Evolutionary conservation across 2,888 invertebrate species (phyloP), one percentile per base, ranked within the genome.

Genomic region (Euzetes globulus): DNA sequence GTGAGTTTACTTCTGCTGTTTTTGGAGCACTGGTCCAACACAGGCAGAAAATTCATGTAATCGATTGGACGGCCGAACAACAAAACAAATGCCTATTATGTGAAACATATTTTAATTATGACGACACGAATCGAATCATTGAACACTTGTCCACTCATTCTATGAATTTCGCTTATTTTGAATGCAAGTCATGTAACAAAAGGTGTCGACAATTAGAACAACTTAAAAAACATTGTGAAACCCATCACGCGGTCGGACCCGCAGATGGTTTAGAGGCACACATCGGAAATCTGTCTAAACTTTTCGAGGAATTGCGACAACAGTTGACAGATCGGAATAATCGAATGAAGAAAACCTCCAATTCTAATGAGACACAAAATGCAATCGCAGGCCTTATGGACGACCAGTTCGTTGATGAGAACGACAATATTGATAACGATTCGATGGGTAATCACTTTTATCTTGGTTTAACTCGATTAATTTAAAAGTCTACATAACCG

Each of bases 381-480:
- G 68, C 68, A 7, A 22, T 68, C 9, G 1, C 3, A 41, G 68
- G 68, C 11, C 68, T 68, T 41, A 37, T 68, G 41, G 68, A 68
- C 1, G 68, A 68, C 2, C 41, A 29, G 11, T 37, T 41, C n/a
- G n/a, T n/a, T n/a, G 41, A 22, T 3, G 19, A 33, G 1, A 11
- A 41, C 41, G 33, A 33, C 33, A 33, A 33, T 7, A 33, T n/a
- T n/a, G n/a, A n/a, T n/a, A n/a, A n/a, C n/a, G n/a, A n/a, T n/a
- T n/a, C n/a, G n/a, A n/a, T n/a, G n/a, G n/a, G n/a, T n/a, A n/a
- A n/a, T n/a, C n/a, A n/a, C n/a, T n/a, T n/a, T n/a, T n/a, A n/a
- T n/a, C n/a, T n/a, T n/a, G n/a, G n/a, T n/a, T n/a, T n/a, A n/a
- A n/a, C n/a, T n/a, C n/a, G n/a, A n/a, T n/a, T n/a, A 41, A 41